Evolutionary conservation across 2,113 vertebrate genomes (phyloP).

Genomic region (Aldabrachelys gigantea): DNA sequence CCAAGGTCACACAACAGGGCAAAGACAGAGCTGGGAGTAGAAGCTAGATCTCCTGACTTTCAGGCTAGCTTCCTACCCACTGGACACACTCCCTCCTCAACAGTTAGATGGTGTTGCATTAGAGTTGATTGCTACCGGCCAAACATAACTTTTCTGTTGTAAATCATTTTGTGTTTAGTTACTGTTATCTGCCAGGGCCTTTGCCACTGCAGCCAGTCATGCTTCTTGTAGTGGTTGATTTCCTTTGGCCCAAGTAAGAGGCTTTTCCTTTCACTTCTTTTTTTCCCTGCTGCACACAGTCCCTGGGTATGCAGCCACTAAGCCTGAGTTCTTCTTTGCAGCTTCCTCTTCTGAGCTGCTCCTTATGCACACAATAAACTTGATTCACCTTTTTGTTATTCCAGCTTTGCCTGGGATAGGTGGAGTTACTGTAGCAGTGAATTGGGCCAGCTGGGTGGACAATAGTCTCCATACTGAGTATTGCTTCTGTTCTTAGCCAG

Average conservation of each 20-base stretch:
- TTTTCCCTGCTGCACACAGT: conserved; percentile 19
- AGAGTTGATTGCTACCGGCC: neutral
- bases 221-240: neutral
- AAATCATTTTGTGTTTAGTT: neutral
- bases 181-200: neutral
- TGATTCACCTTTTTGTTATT: accelerated
- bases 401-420: neutral
- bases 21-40: neutral
- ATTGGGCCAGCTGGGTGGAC: accelerated
- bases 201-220: neutral
- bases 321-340: conserved; percentile 47
- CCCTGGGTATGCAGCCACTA: neutral
- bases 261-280: conserved; percentile 64
- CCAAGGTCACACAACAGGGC: neutral
- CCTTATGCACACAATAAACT: conserved; percentile 1
- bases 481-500: neutral
- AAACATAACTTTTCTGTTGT: neutral
- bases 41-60: neutral
- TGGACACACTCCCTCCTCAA: neutral
- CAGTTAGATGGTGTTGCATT: neutral
- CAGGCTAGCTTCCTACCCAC: neutral
- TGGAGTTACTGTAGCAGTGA: neutral
- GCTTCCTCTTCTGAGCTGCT: conserved; percentile 41
- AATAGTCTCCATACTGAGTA: accelerated
- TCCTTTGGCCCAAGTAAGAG: accelerated